A percentile compares a stretch with the other conserved stretches of the same genome.
phyloP scores from a whole-genome alignment of 2,888 invertebrate genomes.

The Notodonta ziczac region DNA sequence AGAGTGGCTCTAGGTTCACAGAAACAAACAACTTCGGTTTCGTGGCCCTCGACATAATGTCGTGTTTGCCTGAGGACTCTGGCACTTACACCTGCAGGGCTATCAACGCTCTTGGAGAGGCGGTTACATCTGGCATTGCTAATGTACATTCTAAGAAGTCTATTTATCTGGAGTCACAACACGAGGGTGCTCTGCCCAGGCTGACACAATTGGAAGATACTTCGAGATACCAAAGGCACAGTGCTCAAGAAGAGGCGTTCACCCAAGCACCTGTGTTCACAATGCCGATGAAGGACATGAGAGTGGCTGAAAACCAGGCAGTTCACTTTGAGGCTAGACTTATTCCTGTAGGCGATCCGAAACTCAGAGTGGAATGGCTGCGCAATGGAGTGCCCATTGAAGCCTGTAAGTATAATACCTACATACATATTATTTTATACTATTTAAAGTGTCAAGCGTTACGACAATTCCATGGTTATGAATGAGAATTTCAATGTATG shows the following conservation, averaged over 20 bases:
- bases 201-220: constrained; percentile 93
- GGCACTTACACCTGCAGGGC: constrained; percentile 98
- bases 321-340: constrained; percentile 97
- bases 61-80: constrained; percentile 97
- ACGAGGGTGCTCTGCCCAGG: constrained; percentile 92
- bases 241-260: constrained; percentile 90
- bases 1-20: constrained; percentile 97
- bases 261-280: constrained; percentile 97
- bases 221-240: constrained; percentile 89
- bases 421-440: neutral
- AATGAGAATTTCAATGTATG: constrained; percentile 9
- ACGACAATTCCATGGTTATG: constrained; percentile 1
- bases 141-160: constrained; percentile 93
- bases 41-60: constrained; percentile 97
- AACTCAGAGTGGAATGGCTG: constrained; percentile 96
- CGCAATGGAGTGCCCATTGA: constrained; percentile 95
- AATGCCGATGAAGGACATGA: constrained; percentile 93
- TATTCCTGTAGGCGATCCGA: constrained; percentile 97
- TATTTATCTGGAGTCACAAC: constrained; percentile 94
- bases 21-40: constrained; percentile 99
- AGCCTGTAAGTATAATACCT: constrained; percentile 88
- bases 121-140: constrained; percentile 95
- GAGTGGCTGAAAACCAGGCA: constrained; percentile 95
- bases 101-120: constrained; percentile 95
- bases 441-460: constrained; percentile 5